These are phyloP conservation scores for Cynopterus brachyotis DNA, from an alignment of 2,113 vertebrate genomes.

Conservation along the genomic window DNA sequence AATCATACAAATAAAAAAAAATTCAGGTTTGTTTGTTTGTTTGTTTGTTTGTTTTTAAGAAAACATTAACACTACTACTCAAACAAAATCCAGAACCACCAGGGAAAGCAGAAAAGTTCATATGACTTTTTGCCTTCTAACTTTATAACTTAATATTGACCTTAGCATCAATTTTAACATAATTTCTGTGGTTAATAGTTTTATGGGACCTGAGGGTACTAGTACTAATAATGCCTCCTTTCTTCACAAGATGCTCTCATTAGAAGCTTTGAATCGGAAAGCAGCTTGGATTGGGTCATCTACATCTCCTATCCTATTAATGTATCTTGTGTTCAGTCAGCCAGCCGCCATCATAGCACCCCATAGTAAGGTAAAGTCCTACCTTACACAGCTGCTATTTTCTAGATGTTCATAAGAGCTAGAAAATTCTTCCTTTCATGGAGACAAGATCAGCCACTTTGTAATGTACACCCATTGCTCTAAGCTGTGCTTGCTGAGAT, in stretches of 20 bases:
- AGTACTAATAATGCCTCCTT: neutral
- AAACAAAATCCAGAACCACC: neutral
- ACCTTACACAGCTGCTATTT: conserved; percentile 29
- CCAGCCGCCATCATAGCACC: neutral
- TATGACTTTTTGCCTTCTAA: neutral
- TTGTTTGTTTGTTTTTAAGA: too few relatives aligned
- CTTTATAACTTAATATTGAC: neutral
- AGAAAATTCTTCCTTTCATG: neutral
- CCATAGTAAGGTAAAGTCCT: neutral
- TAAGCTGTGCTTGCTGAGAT: conserved; percentile 43
- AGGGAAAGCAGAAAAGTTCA: neutral
- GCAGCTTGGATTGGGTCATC: neutral
- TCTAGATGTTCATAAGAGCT: neutral
- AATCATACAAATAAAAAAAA: neutral
- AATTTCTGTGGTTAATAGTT: conserved; percentile 32
- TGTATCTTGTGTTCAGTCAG: neutral
- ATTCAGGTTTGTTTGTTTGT: too few relatives aligned
- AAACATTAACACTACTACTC: neutral
- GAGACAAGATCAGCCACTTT: conserved; percentile 1
- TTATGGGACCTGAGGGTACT: neutral
- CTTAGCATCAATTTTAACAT: neutral
- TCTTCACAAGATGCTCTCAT: neutral
- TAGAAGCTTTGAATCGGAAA: conserved; percentile 36
- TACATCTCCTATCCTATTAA: neutral
- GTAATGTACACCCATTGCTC: neutral